Evolutionary conservation across 1,140 invertebrate genomes (phyloP).

Genomic region (Heliconius hermathena): DNA sequence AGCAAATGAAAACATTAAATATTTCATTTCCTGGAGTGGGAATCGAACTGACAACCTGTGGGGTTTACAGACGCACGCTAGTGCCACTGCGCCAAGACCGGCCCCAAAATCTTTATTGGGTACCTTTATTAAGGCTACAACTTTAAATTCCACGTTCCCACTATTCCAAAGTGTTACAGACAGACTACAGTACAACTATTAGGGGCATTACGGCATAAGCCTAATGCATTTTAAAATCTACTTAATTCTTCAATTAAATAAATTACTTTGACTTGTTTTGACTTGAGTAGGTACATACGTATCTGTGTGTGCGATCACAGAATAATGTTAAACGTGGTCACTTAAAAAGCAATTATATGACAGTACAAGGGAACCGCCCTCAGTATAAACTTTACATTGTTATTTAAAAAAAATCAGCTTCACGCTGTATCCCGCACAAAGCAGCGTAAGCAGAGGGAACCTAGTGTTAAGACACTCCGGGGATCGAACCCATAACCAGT

Average conservation of each 20-base stretch:
- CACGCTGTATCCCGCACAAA: too few relatives aligned
- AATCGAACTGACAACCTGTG: too few relatives aligned
- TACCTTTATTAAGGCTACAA: not conserved
- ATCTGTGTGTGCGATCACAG: conserved; percentile 3
- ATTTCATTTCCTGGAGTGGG: too few relatives aligned
- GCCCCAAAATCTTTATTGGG: too few relatives aligned
- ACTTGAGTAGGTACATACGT: not conserved
- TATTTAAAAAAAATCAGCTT: too few relatives aligned
- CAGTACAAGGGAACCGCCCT: not conserved
- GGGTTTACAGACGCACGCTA: too few relatives aligned
- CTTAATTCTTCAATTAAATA: conserved; percentile 24
- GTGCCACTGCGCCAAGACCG: too few relatives aligned
- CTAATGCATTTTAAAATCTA: conserved; percentile 18
- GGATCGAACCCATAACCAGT: too few relatives aligned
- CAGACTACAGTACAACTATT: not conserved
- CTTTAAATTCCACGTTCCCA: not conserved
- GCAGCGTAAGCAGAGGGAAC: too few relatives aligned
- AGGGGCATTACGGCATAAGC: not conserved
- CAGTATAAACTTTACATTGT: not conserved
- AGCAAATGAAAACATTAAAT: too few relatives aligned
- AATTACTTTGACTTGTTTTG: conserved; percentile 12
- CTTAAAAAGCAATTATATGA: conserved; percentile 4
- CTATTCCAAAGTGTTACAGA: conserved; percentile 10
- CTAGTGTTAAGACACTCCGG: too few relatives aligned
- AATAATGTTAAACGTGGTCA: conserved; percentile 3